Percentiles rank a stretch among this genome's conserved stretches.
Evolutionary conservation across 2,797 vertebrate genomes (phyloP).

Genomic region (Catamblyrhynchus diadema): DNA sequence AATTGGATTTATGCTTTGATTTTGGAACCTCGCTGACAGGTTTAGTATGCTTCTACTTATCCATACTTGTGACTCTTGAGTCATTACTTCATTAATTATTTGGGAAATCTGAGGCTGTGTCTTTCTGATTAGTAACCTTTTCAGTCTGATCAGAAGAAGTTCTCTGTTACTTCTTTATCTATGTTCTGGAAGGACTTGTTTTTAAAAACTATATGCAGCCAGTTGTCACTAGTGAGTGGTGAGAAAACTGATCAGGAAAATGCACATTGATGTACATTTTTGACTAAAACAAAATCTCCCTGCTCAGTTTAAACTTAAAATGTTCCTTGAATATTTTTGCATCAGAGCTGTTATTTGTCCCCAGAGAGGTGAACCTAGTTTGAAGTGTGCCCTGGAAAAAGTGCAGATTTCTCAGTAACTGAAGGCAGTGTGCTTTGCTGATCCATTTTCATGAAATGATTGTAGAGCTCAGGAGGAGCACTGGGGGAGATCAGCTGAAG

Average conservation of each 20-base stretch:
- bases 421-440: not conserved
- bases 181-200: not conserved
- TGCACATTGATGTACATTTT: not conserved
- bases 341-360: not conserved
- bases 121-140: not conserved
- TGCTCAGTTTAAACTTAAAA: not conserved
- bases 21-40: not conserved
- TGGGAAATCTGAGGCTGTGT: not conserved
- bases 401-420: not conserved
- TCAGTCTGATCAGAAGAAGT: not conserved
- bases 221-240: not conserved
- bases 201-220: not conserved
- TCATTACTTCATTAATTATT: not conserved
- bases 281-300: not conserved
- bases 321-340: not conserved
- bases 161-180: not conserved
- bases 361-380: not conserved
- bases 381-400: not conserved
- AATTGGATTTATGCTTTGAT: constrained; percentile 19
- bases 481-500: not conserved
- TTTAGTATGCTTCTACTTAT: not conserved
- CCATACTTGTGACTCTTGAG: not conserved
- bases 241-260: not conserved
- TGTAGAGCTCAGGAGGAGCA: not conserved
- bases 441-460: not conserved